A percentile compares a stretch with the other conserved stretches of the same genome.
These are phyloP conservation scores for Vespertilio murinus DNA, from an alignment of 2,797 vertebrate genomes.

Conservation along the genomic window DNA sequence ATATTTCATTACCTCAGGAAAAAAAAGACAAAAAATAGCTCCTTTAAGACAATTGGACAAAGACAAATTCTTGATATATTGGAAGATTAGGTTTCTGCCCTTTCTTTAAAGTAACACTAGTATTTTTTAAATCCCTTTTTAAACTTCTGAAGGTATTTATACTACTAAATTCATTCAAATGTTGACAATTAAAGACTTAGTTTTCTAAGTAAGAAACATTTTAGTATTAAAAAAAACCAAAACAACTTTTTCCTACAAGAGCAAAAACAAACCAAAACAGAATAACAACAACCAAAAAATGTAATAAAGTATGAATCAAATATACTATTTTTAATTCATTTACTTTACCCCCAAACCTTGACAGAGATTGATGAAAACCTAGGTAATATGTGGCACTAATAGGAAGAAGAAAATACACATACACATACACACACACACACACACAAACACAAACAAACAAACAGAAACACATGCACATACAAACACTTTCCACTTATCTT, in stretches of 20 bases:
- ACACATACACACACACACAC: not conserved
- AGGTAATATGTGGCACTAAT: not conserved
- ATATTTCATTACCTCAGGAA: constrained; percentile 79
- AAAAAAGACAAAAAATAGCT: constrained; percentile 57
- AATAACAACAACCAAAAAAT: not conserved
- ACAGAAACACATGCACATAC: not conserved
- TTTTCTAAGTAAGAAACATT: constrained; percentile 26
- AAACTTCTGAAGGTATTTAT: not conserved
- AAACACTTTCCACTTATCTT: not conserved
- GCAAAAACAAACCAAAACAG: constrained; percentile 3
- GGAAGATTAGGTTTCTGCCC: not conserved
- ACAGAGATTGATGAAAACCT: constrained; percentile 32
- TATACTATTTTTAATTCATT: not conserved
- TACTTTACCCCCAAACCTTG: not conserved
- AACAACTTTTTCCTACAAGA: not conserved
- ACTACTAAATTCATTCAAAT: constrained; percentile 22
- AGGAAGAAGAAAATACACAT: not conserved
- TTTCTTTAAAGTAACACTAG: constrained; percentile 39
- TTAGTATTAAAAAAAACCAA: not conserved
- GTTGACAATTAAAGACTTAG: not conserved
- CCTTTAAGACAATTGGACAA: constrained; percentile 63
- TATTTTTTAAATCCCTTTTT: not conserved
- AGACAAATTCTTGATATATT: constrained; percentile 55
- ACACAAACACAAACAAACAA: not conserved
- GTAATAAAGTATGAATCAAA: not conserved